Evolutionary conservation across 2,888 invertebrate genomes (phyloP), one percentile per base, ranked within the genome.

Genomic region (Noctua fimbriata): DNA sequence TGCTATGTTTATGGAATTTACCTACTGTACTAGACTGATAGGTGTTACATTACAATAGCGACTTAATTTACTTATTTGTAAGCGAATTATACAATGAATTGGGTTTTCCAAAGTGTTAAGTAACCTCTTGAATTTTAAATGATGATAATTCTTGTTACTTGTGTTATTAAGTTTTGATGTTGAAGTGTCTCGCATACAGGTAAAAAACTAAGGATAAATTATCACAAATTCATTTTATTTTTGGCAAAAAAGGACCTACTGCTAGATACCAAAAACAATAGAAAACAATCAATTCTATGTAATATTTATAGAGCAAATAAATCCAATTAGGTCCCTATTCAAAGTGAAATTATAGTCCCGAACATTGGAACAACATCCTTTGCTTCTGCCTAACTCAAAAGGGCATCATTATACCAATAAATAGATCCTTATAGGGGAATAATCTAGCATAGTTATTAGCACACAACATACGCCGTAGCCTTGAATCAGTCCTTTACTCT

Each of bases 401-500:
- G 78, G 79, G 65, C 76, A 32, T 79, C 28, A 76, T 66, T 73
- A 73, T 55, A 72, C 28, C 76, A 32, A 71, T 58, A 67, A 24
- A 75, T 69, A 67, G 41, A 67, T 67, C 72, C 82, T 76, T 73
- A 80, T 80, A 79, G 52, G 78, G 85, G 82, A 82, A 85, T 80
- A 66, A 88, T 85, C 82, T 81, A 81, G 55, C 67, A 82, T 82
- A 79, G 73, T 86, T 75, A 82, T 87, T 87, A 84, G 81, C 82
- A 81, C 67, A 71, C 77, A 78, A 78, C 82, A 79, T 79, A 77
- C 77, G 85, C 79, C 86, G 82, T 85, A 91, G 88, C 93, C 93
- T 93, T 93, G 93, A 92, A 87, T 83, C 85, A 85, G 89, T 89
- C 85, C 90, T 88, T 89, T 86, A 87, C 84, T 79, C 87, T 77